These are phyloP conservation scores for Nettapus auritus DNA, from an alignment of 2,113 vertebrate genomes.

Conservation along the genomic window DNA sequence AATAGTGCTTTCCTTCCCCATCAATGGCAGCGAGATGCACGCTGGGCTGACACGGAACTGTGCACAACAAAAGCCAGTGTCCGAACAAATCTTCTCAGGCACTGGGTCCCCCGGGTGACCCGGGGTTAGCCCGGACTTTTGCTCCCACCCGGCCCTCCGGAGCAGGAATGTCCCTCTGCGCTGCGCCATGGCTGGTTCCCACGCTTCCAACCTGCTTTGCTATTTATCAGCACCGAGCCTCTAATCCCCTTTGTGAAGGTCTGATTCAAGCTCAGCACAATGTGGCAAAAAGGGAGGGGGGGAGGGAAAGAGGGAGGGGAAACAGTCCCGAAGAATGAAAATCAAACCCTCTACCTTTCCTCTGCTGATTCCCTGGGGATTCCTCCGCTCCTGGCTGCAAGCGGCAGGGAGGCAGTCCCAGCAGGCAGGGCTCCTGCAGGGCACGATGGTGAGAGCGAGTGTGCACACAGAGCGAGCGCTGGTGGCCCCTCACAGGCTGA, in stretches of 20 bases:
- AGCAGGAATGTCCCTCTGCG: constrained; percentile 59
- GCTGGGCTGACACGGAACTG: constrained; percentile 70
- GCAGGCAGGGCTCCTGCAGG: background rate
- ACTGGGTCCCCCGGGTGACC: constrained; percentile 25
- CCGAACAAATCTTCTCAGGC: constrained; percentile 69
- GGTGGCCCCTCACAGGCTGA: background rate
- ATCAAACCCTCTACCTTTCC: constrained; percentile 24
- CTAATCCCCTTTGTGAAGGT: constrained; percentile 71
- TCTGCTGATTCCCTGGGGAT: background rate
- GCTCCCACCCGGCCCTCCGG: constrained; percentile 44
- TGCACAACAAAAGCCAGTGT: constrained; percentile 69
- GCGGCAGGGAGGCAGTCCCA: too few relatives aligned
- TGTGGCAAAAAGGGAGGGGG: constrained; percentile 46
- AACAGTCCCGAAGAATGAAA: background rate
- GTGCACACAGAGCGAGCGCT: too few relatives aligned
- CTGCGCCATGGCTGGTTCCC: constrained; percentile 64
- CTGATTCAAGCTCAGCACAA: constrained; percentile 65
- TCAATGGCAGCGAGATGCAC: constrained; percentile 7
- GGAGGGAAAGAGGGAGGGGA: background rate
- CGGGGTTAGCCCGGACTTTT: constrained; percentile 49
- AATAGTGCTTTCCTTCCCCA: background rate
- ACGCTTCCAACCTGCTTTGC: constrained; percentile 66
- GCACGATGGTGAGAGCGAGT: background rate
- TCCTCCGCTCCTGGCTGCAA: background rate
- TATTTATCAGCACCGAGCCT: constrained; percentile 47